Evolutionary conservation across 2,888 invertebrate genomes (phyloP), one percentile per base, ranked within the genome.

Genomic region (Drosophila tanythrix): DNA sequence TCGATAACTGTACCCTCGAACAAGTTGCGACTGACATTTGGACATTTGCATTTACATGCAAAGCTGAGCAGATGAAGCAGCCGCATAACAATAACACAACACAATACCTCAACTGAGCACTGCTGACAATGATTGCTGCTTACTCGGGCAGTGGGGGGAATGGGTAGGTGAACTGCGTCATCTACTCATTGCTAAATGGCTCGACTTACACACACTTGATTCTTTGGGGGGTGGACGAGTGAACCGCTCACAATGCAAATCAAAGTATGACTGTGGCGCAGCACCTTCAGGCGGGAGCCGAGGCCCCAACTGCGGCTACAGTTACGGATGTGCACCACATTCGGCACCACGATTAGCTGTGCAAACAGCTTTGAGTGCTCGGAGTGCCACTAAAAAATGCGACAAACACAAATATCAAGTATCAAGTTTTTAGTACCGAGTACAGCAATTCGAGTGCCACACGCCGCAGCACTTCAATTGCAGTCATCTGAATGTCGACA

Each of bases 211-310:
- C 58, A 70, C 46, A 66, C 57, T 73, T 27, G 36, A 52, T 72
- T 62, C 40, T 35, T n/a, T 51, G 38, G 59, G 29, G 61, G 46
- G n/a, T 18, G 15, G 18, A 10, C 27, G 13, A 35, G 43, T 51
- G 60, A 66, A 74, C 84, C 67, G 57, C 48, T 46, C 64, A 61
- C 79, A 31, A 68, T 71, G 76, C 62, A 68, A 84, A 77, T 82
- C 83, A 74, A 71, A 76, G 68, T 61, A 53, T 63, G 66, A 89
- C 89, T 89, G 81, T 52, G 76, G 50, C 60, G 35, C 38, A 50
- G 31, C 73, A 58, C 29, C 56, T 58, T 33, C 36, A 8, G 25
- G 18, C 55, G 50, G 36, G 33, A 25, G 52, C n/a, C 46, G 52
- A 62, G 52, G 51, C 56, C 52, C 61, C 46, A 51, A 18, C 31